These are phyloP conservation scores for Gortyna flavago DNA, from an alignment of 2,888 invertebrate genomes.

Conservation along the genomic window DNA sequence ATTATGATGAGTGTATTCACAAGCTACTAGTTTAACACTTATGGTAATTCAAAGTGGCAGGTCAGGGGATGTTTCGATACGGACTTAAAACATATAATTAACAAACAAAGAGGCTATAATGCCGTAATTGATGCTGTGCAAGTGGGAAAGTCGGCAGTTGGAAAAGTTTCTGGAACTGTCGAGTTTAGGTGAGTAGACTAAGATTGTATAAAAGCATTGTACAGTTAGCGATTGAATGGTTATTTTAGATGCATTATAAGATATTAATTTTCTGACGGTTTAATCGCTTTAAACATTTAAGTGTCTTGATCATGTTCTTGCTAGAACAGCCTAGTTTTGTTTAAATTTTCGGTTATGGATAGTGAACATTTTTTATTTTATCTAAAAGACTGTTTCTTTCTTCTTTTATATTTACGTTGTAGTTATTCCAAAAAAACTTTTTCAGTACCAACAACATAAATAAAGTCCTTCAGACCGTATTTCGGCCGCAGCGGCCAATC, in stretches of 20 bases:
- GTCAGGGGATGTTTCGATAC: slow-evolving; percentile 72
- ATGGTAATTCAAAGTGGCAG: slow-evolving; percentile 65
- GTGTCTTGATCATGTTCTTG: neutral
- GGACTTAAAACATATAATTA: slow-evolving; percentile 78
- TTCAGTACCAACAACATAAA: neutral
- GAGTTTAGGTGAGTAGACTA: neutral
- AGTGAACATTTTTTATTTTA: neutral
- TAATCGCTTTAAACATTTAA: neutral
- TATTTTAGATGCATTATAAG: neutral
- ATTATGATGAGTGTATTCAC: slow-evolving; percentile 16
- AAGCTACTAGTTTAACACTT: slow-evolving; percentile 36
- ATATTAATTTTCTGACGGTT: neutral
- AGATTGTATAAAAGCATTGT: neutral
- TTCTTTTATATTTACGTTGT: neutral
- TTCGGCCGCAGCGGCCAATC: too few species aligned
- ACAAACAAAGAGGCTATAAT: slow-evolving; percentile 75
- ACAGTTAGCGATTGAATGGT: neutral
- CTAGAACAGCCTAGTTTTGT: neutral
- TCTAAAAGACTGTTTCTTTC: too few species aligned
- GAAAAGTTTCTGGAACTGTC: neutral
- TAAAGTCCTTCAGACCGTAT: too few species aligned
- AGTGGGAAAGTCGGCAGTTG: slow-evolving; percentile 15
- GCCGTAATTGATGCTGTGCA: slow-evolving; percentile 61
- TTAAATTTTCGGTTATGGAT: neutral
- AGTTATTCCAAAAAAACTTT: neutral